phyloP scores from a whole-genome alignment of 2,888 invertebrate genomes.

The Ectemnius continuus region DNA sequence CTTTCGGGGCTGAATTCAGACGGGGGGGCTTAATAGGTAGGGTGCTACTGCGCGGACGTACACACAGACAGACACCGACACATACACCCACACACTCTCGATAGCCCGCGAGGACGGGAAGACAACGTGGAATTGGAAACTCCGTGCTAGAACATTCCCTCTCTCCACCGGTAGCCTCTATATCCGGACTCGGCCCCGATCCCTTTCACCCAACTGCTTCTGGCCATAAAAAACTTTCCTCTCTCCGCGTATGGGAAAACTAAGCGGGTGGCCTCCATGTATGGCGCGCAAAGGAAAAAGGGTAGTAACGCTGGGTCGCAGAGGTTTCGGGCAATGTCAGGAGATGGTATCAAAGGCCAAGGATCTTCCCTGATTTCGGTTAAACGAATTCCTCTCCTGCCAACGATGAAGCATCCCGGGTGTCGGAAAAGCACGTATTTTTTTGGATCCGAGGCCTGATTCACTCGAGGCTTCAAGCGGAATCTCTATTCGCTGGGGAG shows the following conservation, averaged over 20 bases:
- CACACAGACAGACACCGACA: not conserved
- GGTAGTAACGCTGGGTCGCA: not conserved
- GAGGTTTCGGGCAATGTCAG: slow-evolving; percentile 15
- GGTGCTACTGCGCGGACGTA: slow-evolving; percentile 21
- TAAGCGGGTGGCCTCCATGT: not conserved
- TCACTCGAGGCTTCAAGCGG: slow-evolving; percentile 62
- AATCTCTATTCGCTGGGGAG: slow-evolving; percentile 44
- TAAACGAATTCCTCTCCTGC: slow-evolving; percentile 59
- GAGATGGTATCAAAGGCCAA: slow-evolving; percentile 41
- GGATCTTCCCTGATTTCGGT: slow-evolving; percentile 36
- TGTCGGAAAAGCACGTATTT: slow-evolving; percentile 65
- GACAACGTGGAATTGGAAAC: slow-evolving; percentile 56
- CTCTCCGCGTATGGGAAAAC: not conserved
- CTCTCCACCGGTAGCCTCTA: not conserved
- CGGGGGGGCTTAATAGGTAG: slow-evolving; percentile 31
- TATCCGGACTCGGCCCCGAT: slow-evolving; percentile 1
- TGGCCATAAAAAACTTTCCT: not conserved
- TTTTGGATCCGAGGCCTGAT: slow-evolving; percentile 64
- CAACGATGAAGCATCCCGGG: slow-evolving; percentile 40
- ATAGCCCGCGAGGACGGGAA: slow-evolving; percentile 31
- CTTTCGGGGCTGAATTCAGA: slow-evolving; percentile 35
- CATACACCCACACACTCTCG: slow-evolving; percentile 3
- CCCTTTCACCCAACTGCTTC: slow-evolving; percentile 17
- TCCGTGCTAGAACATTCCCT: slow-evolving; percentile 32
- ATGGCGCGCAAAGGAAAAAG: slow-evolving; percentile 13